Percentiles rank a stretch among this genome's conserved stretches.
Conservation (phyloP, 1,140 invertebrate species). For the Mylabris phalerata region DNA sequence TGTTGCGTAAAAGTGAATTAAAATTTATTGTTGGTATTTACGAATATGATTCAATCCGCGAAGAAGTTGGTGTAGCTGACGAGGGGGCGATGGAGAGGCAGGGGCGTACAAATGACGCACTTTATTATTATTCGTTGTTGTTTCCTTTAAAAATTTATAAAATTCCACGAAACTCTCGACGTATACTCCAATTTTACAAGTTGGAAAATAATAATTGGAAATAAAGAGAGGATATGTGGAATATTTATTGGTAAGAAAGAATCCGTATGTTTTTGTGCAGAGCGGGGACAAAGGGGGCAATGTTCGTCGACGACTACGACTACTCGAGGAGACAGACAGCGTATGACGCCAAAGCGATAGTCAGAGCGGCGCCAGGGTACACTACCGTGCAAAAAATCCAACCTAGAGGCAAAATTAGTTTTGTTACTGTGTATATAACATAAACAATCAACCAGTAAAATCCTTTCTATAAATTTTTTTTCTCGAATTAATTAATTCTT, state of each 20-base stretch:
- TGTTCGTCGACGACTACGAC: slow-evolving; percentile 20
- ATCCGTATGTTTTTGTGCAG: background rate
- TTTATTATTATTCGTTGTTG: too few species aligned
- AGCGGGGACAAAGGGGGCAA: slow-evolving; percentile 23
- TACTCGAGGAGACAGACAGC: slow-evolving; percentile 36
- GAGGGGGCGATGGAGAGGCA: too few species aligned
- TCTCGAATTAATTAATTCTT: background rate
- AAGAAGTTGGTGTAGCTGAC: too few species aligned
- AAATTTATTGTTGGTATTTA: too few species aligned
- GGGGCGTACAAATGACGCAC: too few species aligned
- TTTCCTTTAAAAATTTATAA: too few species aligned
- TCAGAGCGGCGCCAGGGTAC: slow-evolving; percentile 41
- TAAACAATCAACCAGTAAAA: too few species aligned
- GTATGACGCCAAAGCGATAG: slow-evolving; percentile 43
- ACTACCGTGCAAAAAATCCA: slow-evolving; percentile 39
- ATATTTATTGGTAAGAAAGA: background rate
- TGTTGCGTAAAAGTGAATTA: too few species aligned
- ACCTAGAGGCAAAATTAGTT: background rate
- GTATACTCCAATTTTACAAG: too few species aligned
- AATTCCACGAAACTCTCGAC: too few species aligned
- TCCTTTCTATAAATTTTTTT: slow-evolving; percentile 14
- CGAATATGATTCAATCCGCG: too few species aligned
- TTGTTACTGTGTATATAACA: too few species aligned
- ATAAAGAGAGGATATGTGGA: background rate
- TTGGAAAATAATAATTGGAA: background rate